Evolutionary conservation across 2,797 vertebrate species (phyloP).

Genomic region (Tapirus indicus): DNA sequence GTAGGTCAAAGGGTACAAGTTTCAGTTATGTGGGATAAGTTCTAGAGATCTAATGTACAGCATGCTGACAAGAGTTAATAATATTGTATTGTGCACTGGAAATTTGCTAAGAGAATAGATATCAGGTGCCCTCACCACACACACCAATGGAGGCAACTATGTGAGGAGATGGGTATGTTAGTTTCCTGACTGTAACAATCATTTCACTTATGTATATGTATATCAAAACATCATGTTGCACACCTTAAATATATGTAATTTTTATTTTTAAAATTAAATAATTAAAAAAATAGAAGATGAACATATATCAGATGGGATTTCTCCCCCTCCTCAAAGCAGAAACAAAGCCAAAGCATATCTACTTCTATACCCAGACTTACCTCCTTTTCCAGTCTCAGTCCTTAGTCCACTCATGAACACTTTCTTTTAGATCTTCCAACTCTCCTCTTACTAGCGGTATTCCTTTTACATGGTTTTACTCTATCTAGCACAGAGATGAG

Average conservation of each 20-base stretch:
- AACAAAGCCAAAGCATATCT: background rate
- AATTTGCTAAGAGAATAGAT: background rate
- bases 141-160: background rate
- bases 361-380: rapidly evolving
- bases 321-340: background rate
- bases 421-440: background rate
- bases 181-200: background rate
- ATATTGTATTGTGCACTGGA: background rate
- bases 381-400: background rate
- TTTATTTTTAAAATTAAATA: background rate
- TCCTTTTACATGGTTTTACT: background rate
- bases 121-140: background rate
- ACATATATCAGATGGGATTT: background rate
- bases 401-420: background rate
- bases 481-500: background rate
- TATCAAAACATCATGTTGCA: background rate
- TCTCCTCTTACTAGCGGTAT: background rate
- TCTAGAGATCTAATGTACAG: background rate
- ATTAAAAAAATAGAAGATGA: background rate
- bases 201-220: background rate
- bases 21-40: background rate
- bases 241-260: background rate
- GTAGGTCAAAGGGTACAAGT: background rate
- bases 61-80: background rate
- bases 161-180: background rate